Evolutionary conservation across 2,113 vertebrate genomes (phyloP).

Genomic region (Lamprotornis superbus): DNA sequence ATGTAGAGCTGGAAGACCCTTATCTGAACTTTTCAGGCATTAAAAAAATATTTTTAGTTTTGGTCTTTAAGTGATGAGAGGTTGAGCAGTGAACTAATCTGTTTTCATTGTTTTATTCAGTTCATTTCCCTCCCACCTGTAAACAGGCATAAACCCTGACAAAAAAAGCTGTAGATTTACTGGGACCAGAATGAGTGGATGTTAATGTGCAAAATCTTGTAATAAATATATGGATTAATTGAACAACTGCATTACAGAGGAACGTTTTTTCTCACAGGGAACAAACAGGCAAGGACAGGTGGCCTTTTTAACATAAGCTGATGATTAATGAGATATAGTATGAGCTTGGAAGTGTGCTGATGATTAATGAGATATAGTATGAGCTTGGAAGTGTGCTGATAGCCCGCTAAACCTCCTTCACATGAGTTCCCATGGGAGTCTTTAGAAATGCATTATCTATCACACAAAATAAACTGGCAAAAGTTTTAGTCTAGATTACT

Average conservation of each 20-base stretch:
- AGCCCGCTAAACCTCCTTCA: background rate
- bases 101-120: accelerated
- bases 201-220: conserved; percentile 6
- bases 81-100: background rate
- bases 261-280: conserved; percentile 2
- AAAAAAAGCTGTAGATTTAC: background rate
- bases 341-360: background rate
- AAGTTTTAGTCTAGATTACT: background rate
- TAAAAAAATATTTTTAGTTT: background rate
- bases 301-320: conserved; percentile 31
- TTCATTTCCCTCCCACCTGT: background rate
- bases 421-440: background rate
- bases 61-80: background rate
- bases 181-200: background rate
- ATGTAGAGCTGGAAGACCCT: background rate
- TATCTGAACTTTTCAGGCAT: background rate
- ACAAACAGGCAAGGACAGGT: conserved; percentile 16
- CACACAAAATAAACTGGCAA: conserved; percentile 7
- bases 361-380: conserved; percentile 27
- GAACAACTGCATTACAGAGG: background rate
- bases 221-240: conserved; percentile 38
- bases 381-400: background rate
- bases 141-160: background rate
- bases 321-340: conserved; percentile 43
- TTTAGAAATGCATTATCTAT: conserved; percentile 15